Evolutionary conservation across 2,113 vertebrate genomes (phyloP), one percentile per base, ranked within the genome.

Genomic region (Edolisoma coerulescens): DNA sequence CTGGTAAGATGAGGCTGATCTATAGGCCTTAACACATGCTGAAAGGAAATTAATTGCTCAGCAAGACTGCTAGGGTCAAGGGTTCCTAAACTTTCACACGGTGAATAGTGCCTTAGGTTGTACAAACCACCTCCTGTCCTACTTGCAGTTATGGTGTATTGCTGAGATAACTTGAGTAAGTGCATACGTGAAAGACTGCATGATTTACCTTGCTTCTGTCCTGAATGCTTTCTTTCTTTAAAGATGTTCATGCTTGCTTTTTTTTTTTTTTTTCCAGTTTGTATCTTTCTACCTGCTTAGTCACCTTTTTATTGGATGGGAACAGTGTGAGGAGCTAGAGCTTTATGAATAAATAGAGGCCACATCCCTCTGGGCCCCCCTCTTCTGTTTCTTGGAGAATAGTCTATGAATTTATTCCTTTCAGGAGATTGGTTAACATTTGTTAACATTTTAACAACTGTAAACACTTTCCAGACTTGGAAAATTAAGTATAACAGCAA

Each of bases 21-120:
- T 84, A 10, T 63, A 93, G 75, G 73, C 47, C 52, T 93, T 92
- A 90, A 71, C 53, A 18, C 57, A 76, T 61, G 85, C 65, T 87
- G 74, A 26, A 94, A 85, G 78, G 80, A 94, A 96, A 84, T 84
- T 42, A 78, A 63, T 94, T 84, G 71, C 27, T 93, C 47, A 78
- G 47, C 41, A 88, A 59, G 50, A 63, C 17, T 1, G 8, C 47
- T 56, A 45, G 35, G 49, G 75, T 84, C 65, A 61, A 57, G 70
- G 19, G 13, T 70, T 90, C 78, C 90, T 86, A 63, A 81, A 86
- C 64, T 78, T 93, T 68, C 64, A 79, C 42, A 33, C 44, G 44
- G 30, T 74, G 47, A 93, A 18, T 52, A 30, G 49, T 85, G 69
- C 89, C 64, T 81, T 75, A 45, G 71, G 53, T 90, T 93, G 56